phyloP scores from a whole-genome alignment of 2,888 invertebrate genomes.

The Xestia rhomboidea region DNA sequence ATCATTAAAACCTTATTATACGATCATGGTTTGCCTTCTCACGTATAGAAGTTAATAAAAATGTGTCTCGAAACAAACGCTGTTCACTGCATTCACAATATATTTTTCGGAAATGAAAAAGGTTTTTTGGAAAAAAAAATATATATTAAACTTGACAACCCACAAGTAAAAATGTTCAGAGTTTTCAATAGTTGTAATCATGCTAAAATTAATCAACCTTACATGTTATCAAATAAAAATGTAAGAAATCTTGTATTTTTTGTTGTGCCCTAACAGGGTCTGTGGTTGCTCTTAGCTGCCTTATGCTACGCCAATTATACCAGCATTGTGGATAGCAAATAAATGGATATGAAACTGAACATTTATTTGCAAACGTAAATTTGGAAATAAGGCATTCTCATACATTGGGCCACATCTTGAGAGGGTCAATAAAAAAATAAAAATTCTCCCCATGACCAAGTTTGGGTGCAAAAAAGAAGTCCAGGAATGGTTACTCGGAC shows the following conservation, averaged over 20 bases:
- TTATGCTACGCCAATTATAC: neutral
- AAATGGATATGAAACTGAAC: neutral
- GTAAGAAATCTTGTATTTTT: neutral
- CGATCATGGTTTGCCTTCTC: neutral
- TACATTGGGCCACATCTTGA: too few species aligned
- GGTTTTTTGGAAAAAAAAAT: neutral
- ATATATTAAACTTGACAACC: neutral
- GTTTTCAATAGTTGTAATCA: neutral
- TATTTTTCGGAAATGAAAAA: neutral
- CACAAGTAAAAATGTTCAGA: neutral
- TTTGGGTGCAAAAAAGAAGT: too few species aligned
- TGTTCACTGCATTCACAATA: neutral
- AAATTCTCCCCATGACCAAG: too few species aligned
- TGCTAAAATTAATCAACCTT: neutral
- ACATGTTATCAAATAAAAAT: too few species aligned
- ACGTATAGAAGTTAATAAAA: neutral
- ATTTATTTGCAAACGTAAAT: too few species aligned
- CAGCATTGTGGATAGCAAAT: neutral
- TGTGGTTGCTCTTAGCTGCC: neutral
- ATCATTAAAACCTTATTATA: neutral
- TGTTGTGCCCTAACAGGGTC: neutral
- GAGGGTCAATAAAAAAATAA: too few species aligned
- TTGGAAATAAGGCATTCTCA: too few species aligned
- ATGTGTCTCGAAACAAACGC: neutral
- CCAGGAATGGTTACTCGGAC: too few species aligned